Evolutionary conservation across 2,888 invertebrate species (phyloP).

Genomic region (Noctua fimbriata): DNA sequence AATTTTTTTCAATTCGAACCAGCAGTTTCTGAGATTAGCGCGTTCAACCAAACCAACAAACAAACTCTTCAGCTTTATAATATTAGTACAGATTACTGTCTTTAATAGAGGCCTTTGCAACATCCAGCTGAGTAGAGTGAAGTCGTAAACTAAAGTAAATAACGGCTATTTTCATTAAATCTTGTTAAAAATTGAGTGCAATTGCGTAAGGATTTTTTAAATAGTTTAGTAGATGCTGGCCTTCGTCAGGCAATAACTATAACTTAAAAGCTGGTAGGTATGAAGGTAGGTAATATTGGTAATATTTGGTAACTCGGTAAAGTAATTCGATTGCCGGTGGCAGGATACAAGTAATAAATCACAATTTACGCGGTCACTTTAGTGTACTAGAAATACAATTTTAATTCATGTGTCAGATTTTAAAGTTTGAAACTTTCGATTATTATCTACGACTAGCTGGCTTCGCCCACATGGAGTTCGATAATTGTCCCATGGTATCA

Average conservation of each 20-base stretch:
- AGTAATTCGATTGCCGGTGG: conserved; percentile 19
- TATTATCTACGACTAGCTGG: background rate
- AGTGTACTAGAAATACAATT: background rate
- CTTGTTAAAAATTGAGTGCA: conserved; percentile 24
- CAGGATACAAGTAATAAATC: conserved; percentile 52
- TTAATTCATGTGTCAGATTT: conserved; percentile 7
- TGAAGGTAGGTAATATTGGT: conserved; percentile 11
- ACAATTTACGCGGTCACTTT: conserved; percentile 19
- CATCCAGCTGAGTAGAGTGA: background rate
- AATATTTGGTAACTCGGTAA: conserved; percentile 3
- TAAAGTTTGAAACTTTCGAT: background rate
- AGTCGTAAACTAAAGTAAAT: conserved; percentile 1
- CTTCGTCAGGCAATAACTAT: conserved; percentile 40
- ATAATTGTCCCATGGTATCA: too few species aligned
- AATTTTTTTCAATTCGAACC: too few species aligned
- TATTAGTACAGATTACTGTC: too few species aligned
- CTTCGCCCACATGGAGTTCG: too few species aligned
- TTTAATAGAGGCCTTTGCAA: background rate
- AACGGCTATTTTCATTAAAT: conserved; percentile 12
- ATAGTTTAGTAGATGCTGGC: conserved; percentile 37
- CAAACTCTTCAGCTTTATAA: too few species aligned
- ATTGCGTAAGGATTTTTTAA: conserved; percentile 49
- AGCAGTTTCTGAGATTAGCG: too few species aligned
- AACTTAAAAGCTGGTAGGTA: conserved; percentile 16
- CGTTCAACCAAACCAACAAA: too few species aligned